A percentile compares a stretch with the other conserved stretches of the same genome.
Evolutionary conservation across 2,797 vertebrate genomes (phyloP).

Genomic region (Ptychadena robeensis): DNA sequence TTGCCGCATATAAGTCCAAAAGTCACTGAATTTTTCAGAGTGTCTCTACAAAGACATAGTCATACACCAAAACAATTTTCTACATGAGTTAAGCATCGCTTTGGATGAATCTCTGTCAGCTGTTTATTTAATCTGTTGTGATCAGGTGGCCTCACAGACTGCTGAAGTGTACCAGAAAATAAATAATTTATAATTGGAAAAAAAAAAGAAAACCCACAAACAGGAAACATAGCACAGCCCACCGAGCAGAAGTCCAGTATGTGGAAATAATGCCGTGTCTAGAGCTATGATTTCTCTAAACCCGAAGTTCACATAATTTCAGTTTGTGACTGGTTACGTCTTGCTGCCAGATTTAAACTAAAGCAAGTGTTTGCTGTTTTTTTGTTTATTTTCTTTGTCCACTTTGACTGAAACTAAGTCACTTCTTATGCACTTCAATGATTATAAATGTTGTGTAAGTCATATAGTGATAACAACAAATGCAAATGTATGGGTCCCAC

Average conservation of each 20-base stretch:
- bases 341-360: background rate
- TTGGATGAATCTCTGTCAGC: conserved; percentile 50
- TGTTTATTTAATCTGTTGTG: conserved; percentile 49
- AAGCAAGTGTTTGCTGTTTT: background rate
- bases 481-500: background rate
- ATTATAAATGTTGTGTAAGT: conserved; percentile 30
- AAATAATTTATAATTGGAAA: conserved; percentile 29
- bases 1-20: conserved; percentile 28
- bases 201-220: conserved; percentile 29
- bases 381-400: too few relatives aligned
- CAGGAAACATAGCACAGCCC: conserved; percentile 25
- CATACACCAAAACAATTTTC: conserved; percentile 57
- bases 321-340: conserved; percentile 31
- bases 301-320: conserved; percentile 38
- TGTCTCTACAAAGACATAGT: conserved; percentile 47
- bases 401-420: background rate
- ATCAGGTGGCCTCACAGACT: conserved; percentile 16
- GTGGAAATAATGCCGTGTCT: conserved; percentile 51
- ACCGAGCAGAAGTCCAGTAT: conserved; percentile 44
- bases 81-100: conserved; percentile 56
- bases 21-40: conserved; percentile 30
- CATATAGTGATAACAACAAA: conserved; percentile 2
- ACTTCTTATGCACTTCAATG: conserved; percentile 8
- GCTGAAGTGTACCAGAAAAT: conserved; percentile 21
- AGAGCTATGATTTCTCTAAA: conserved; percentile 31